Conservation (phyloP, 2,888 invertebrate genomes). For the Oegoconia quadripuncta region DNA sequence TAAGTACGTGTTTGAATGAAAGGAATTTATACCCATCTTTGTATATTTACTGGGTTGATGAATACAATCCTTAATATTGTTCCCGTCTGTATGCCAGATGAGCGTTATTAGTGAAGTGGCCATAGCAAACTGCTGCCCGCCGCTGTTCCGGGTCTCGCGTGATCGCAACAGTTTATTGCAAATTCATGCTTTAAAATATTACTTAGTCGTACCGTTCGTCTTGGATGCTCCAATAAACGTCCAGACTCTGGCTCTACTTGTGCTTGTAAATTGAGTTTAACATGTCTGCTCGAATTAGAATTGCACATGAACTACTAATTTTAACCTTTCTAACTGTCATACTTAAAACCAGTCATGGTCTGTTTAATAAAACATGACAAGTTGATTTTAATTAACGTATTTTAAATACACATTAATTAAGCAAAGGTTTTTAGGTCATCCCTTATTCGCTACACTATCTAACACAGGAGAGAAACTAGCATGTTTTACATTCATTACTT, state of each 20-base stretch:
- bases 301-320: neutral
- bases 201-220: slow-evolving; percentile 24
- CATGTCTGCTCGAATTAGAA: neutral
- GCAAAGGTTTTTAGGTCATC: too few relatives aligned
- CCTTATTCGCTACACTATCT: too few relatives aligned
- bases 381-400: too few relatives aligned
- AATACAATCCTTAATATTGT: neutral
- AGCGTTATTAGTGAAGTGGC: slow-evolving; percentile 63
- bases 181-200: slow-evolving; percentile 37
- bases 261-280: slow-evolving; percentile 9
- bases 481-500: too few relatives aligned
- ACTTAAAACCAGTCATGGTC: too few relatives aligned
- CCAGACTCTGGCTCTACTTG: slow-evolving; percentile 11
- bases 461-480: too few relatives aligned
- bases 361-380: too few relatives aligned
- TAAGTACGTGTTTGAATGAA: too few relatives aligned
- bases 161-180: slow-evolving; percentile 42
- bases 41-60: neutral
- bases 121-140: slow-evolving; percentile 39
- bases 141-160: slow-evolving; percentile 48
- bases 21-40: too few relatives aligned
- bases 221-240: slow-evolving; percentile 28
- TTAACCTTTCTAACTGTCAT: neutral
- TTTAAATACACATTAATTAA: too few relatives aligned
- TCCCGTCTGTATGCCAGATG: slow-evolving; percentile 17